A percentile compares a stretch with the other conserved stretches of the same genome.
These are phyloP conservation scores for Elephantulus edwardii DNA, from an alignment of 2,113 vertebrate species.

Conservation along the genomic window DNA sequence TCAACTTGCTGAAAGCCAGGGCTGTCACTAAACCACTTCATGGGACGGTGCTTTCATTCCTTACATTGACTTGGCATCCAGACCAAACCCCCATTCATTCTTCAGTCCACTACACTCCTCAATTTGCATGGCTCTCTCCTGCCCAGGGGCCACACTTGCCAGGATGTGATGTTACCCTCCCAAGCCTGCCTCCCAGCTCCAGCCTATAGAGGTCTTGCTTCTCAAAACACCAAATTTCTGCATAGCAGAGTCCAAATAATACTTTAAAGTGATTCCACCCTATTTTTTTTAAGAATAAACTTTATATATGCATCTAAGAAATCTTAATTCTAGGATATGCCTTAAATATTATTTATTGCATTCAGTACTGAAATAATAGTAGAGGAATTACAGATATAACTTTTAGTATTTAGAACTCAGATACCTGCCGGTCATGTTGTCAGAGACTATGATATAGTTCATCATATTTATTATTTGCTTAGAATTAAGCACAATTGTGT, in stretches of 20 bases:
- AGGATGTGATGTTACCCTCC: conserved; percentile 17
- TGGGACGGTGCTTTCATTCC: conserved; percentile 68
- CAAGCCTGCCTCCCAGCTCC: not conserved
- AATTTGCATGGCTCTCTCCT: conserved; percentile 44
- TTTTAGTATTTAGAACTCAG: not conserved
- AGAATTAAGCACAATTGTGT: not conserved
- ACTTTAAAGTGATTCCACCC: not conserved
- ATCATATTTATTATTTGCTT: not conserved
- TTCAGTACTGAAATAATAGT: not conserved
- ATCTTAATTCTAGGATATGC: not conserved
- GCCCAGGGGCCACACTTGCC: conserved; percentile 15
- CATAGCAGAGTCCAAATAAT: not conserved
- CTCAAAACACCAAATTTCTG: not conserved
- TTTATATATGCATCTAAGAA: not conserved
- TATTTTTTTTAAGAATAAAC: not conserved
- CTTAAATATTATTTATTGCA: not conserved
- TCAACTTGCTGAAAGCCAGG: conserved; percentile 72
- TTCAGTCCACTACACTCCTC: conserved; percentile 49
- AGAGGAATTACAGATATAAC: not conserved
- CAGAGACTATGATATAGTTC: not conserved
- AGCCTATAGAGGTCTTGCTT: not conserved
- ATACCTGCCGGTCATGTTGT: not conserved
- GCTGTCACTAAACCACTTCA: conserved; percentile 70
- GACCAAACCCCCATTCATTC: conserved; percentile 74
- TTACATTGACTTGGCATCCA: conserved; percentile 73